Conservation (phyloP, 1,140 invertebrate genomes). For the Calliopsis andreniformis region DNA sequence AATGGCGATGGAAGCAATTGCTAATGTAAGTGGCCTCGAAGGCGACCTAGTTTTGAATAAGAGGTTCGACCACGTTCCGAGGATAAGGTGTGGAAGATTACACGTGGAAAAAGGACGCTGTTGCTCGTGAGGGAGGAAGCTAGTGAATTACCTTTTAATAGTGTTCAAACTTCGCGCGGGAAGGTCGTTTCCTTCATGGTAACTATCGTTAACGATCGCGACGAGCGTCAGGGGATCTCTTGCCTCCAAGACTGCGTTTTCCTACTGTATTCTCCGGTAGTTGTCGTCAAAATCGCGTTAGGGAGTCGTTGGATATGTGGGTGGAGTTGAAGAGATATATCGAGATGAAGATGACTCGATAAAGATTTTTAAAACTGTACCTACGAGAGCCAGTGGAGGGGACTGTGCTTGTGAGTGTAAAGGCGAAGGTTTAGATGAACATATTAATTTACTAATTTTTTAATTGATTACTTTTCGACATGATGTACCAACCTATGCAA, state of each 20-base stretch:
- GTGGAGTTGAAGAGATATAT: slow-evolving; percentile 6
- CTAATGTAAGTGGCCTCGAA: too few species aligned
- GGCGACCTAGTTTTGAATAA: too few species aligned
- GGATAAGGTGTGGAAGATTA: neutral
- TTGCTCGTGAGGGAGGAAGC: neutral
- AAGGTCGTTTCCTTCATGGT: neutral
- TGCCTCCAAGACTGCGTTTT: neutral
- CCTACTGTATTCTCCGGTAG: neutral
- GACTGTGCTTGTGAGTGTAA: too few species aligned
- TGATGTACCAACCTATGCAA: too few species aligned
- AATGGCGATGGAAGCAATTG: too few species aligned
- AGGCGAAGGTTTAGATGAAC: too few species aligned
- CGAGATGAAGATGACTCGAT: slow-evolving; percentile 14
- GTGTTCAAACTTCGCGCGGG: neutral
- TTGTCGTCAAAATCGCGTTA: slow-evolving; percentile 39
- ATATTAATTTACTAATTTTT: too few species aligned
- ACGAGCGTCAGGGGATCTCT: neutral
- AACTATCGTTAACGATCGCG: slow-evolving; percentile 35
- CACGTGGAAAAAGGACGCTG: neutral
- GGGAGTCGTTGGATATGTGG: too few species aligned
- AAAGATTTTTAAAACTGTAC: slow-evolving; percentile 21
- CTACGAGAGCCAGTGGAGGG: too few species aligned
- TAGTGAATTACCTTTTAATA: neutral
- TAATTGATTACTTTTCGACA: too few species aligned
- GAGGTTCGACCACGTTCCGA: too few species aligned